Evolutionary conservation across 2,797 vertebrate species (phyloP).

Genomic region (Emydoidea blandingii): DNA sequence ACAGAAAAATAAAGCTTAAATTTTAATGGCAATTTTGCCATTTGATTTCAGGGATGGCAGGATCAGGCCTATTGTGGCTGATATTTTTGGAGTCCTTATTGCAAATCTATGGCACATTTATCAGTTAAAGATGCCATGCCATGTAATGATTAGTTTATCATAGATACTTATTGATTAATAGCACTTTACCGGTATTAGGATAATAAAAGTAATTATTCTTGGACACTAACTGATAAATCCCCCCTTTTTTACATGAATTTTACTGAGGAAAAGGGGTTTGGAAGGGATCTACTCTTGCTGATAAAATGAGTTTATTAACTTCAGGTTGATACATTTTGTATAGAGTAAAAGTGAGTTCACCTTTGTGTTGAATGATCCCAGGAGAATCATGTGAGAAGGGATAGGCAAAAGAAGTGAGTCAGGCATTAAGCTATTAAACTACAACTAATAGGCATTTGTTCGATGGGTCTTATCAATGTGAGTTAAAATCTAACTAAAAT

Average conservation of each 20-base stretch:
- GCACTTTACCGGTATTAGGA: neutral
- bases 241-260: neutral
- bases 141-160: neutral
- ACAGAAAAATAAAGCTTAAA: neutral
- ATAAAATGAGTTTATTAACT: neutral
- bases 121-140: neutral
- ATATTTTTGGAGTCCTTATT: neutral
- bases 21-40: neutral
- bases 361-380: neutral
- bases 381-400: conserved; percentile 32
- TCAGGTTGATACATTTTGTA: neutral
- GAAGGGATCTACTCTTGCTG: neutral
- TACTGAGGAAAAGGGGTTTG: neutral
- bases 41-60: neutral
- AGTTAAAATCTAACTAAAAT: conserved; percentile 72
- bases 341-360: neutral
- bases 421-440: conserved; percentile 58
- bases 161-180: neutral
- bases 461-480: conserved; percentile 63
- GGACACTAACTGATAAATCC: neutral
- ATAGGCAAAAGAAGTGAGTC: conserved; percentile 30
- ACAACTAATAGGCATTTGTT: conserved; percentile 68
- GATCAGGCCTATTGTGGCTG: neutral
- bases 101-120: neutral
- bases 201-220: neutral